Evolutionary conservation across 2,113 vertebrate species (phyloP).

Genomic region (Neodontobutis hainanensis): DNA sequence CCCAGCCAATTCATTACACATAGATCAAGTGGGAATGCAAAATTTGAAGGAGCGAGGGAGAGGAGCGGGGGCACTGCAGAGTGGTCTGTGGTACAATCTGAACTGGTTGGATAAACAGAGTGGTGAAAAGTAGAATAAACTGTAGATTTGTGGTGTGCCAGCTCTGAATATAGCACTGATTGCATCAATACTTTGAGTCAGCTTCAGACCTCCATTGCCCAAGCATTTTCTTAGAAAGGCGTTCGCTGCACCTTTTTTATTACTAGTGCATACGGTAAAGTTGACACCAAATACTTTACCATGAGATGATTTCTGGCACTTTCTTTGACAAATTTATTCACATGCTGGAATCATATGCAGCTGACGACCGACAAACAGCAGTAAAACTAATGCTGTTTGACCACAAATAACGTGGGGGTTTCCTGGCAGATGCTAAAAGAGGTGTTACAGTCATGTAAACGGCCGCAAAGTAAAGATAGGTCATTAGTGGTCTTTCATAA

Average conservation of each 20-base stretch:
- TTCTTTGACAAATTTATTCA: slow-evolving; percentile 51
- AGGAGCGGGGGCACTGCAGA: slow-evolving; percentile 17
- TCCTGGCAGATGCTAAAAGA: slow-evolving; percentile 72
- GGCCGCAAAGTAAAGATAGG: slow-evolving; percentile 62
- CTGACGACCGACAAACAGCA: slow-evolving; percentile 68
- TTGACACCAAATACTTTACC: slow-evolving; percentile 29
- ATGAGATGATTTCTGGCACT: slow-evolving; percentile 36
- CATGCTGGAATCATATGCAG: slow-evolving; percentile 50
- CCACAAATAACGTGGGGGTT: slow-evolving; percentile 65
- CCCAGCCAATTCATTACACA: slow-evolving; percentile 63
- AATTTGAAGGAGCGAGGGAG: slow-evolving; percentile 38
- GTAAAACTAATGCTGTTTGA: slow-evolving; percentile 59
- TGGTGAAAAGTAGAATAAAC: slow-evolving; percentile 74
- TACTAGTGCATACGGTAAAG: slow-evolving; percentile 9
- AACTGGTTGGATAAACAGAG: slow-evolving; percentile 69
- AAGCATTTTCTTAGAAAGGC: slow-evolving; percentile 17
- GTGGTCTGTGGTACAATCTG: slow-evolving; percentile 61
- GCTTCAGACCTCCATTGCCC: slow-evolving; percentile 41
- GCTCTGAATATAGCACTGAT: slow-evolving; percentile 68
- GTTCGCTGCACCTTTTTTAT: slow-evolving; percentile 34
- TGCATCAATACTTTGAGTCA: slow-evolving; percentile 69
- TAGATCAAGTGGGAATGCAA: slow-evolving; percentile 61
- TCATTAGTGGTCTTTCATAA: slow-evolving; percentile 72
- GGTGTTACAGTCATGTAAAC: slow-evolving; percentile 72
- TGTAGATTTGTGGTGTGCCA: slow-evolving; percentile 69